These are phyloP conservation scores for Festucalex cinctus DNA, from an alignment of 2,113 vertebrate species.

Conservation along the genomic window DNA sequence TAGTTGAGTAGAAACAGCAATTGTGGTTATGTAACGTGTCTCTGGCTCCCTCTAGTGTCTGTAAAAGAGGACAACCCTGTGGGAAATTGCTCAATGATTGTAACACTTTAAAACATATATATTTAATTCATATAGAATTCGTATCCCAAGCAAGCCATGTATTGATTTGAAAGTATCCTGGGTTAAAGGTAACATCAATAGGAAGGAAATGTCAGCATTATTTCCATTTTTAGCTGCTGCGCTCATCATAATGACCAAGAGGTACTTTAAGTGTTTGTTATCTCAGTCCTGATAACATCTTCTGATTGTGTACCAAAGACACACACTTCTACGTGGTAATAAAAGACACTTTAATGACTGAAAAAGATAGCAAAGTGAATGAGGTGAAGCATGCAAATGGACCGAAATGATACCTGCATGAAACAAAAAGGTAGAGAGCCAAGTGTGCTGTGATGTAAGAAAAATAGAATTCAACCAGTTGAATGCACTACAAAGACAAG, in stretches of 20 bases:
- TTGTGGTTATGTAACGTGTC: background rate
- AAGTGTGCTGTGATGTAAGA: background rate
- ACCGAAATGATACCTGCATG: background rate
- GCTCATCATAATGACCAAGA: background rate
- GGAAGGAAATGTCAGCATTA: background rate
- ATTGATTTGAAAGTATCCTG: background rate
- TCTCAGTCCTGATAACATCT: background rate
- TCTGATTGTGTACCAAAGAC: background rate
- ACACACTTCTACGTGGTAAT: background rate
- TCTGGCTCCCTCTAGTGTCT: conserved; percentile 32
- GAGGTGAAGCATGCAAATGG: background rate
- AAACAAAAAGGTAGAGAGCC: background rate
- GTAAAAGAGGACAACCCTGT: background rate
- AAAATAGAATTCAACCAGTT: background rate
- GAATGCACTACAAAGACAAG: no score
- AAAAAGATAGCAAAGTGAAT: background rate
- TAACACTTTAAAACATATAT: background rate
- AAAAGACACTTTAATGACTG: background rate
- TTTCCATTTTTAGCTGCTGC: background rate
- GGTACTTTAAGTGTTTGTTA: background rate
- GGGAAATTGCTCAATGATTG: background rate
- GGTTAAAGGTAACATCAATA: background rate
- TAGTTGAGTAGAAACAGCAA: background rate
- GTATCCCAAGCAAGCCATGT: background rate
- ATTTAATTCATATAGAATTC: background rate